Conservation (phyloP, 2,797 vertebrate species). For the Okamejei kenojei region DNA sequence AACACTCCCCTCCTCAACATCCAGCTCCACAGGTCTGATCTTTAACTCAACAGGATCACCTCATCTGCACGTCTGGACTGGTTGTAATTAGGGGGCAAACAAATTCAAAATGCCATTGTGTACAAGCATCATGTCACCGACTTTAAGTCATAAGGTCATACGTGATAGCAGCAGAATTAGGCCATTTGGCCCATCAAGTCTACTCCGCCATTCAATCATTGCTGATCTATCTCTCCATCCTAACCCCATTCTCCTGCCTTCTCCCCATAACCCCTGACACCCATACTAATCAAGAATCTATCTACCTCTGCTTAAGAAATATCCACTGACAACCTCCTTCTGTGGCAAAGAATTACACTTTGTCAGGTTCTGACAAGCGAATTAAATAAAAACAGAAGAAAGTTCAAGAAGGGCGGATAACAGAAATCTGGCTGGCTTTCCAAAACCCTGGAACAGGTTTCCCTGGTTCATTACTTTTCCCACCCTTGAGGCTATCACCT, state of each 20-base stretch:
- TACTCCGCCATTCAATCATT: too few relatives aligned
- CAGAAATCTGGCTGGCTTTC: conserved; percentile 57
- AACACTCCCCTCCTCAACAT: too few relatives aligned
- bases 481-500: conserved; percentile 57
- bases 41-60: too few relatives aligned
- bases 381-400: conserved; percentile 62
- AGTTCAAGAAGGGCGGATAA: conserved; percentile 63
- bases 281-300: too few relatives aligned
- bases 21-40: too few relatives aligned
- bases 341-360: conserved; percentile 16
- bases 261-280: too few relatives aligned
- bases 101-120: conserved; percentile 43
- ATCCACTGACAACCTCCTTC: too few relatives aligned
- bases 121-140: conserved; percentile 49
- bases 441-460: conserved; percentile 54
- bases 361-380: conserved; percentile 59
- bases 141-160: conserved; percentile 38
- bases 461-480: conserved; percentile 59
- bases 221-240: too few relatives aligned
- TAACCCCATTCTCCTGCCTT: too few relatives aligned
- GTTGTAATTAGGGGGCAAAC: conserved; percentile 46
- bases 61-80: background rate
- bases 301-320: too few relatives aligned
- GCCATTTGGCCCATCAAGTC: too few relatives aligned
- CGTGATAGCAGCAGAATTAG: too few relatives aligned